Base-by-base conservation (phyloP, 37 sponge, comb jelly and placozoan genomes). In the Crambe crambe region DNA sequence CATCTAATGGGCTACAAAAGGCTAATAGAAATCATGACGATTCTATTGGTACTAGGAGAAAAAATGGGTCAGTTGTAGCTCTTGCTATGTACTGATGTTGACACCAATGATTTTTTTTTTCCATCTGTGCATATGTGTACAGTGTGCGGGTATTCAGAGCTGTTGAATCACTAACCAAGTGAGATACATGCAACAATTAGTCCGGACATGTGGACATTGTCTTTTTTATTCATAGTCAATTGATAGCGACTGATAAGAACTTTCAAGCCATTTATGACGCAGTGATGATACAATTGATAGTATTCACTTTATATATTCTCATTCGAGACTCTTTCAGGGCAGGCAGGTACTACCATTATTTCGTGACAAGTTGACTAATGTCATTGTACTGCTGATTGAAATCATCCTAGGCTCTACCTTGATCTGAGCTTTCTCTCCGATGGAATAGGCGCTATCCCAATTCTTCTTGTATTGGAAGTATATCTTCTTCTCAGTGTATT, bases 261-360 rank as follows among this genome's bases (percentile, higher is more conserved):
- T 82, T 82, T 58, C 83, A 73, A 56, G 83, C 83, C 10, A 30
- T 82, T 18, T 69, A 84, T 32, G 78, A 84, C 69, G 85, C 62
- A 1, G n/a, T 54, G 15, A 35, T 70, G 35, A 36, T 84, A 29
- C 85, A 84, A 20, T 26, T 69, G 2, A 30, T 76, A 0, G 59
- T 84, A 23, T 68, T 84, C 30, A 26, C 69, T 0, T n/a, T 76
- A 23, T 76, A 56, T 29, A 36, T 54, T 22, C 23, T 84, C 1
- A 23, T 76, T 32, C 34, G 39, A 30, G 85, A 84, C 62, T 69
- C 78, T 3, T 68, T 40, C 35, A 58, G 18, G 0, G 77, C 70
- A 23, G 85, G 85, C 37, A 84, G 77, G 85, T 84, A 59, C 15
- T 23, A 3, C 2, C 22, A 2, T 56, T 6, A 41, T 35, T 10